Base-by-base conservation (phyloP, 2,797 vertebrate species). In the Scyliorhinus canicula region DNA sequence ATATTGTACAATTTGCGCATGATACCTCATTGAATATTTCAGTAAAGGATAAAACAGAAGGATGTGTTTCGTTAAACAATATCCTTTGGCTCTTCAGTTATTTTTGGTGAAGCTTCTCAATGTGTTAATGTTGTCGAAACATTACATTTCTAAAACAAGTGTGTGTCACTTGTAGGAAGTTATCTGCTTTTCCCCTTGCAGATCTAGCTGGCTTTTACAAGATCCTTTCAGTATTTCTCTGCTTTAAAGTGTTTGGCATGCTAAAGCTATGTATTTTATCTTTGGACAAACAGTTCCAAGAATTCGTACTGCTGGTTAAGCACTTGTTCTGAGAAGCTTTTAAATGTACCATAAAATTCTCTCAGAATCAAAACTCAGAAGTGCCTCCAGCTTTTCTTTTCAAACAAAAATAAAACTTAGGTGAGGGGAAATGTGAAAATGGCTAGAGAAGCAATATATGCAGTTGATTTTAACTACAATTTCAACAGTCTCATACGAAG, bases 21-120 rank as follows among this genome's bases (percentile, higher is more conserved):
- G 4, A 69, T 93, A 52, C 52, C 26, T 21, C 19, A 50, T 47
- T 14, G 26, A 4, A 28, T 71, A 69, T 93, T 69, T 69, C 14
- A 47, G 14, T 65, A 91, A 63, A 91, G n/a, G n/a, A 63, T 19
- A 91, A n/a, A 21, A 65, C 19, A 9, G 88, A 91, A 88, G 31
- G 52, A 19, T 0, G 6, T 2, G 2, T 44, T 28, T 47, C 40
- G 12, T 24, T 31, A 93, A 93, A 69, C 5, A 5, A 9, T 16
- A 67, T 50, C 28, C 40, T 40, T 93, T 93, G 63, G 60, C 93
- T 93, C 47, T 31, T 44, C 40, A 65, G 47, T 93, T 93, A 93
- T 71, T 71, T 67, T 19, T 9, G 71, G 12, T 71, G 93, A 67
- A 93, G 24, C 4, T 2, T 47, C n/a, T 44, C 12, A 93, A 63